Conservation (phyloP, 1,140 invertebrate species). For the Galendromus occidentalis region DNA sequence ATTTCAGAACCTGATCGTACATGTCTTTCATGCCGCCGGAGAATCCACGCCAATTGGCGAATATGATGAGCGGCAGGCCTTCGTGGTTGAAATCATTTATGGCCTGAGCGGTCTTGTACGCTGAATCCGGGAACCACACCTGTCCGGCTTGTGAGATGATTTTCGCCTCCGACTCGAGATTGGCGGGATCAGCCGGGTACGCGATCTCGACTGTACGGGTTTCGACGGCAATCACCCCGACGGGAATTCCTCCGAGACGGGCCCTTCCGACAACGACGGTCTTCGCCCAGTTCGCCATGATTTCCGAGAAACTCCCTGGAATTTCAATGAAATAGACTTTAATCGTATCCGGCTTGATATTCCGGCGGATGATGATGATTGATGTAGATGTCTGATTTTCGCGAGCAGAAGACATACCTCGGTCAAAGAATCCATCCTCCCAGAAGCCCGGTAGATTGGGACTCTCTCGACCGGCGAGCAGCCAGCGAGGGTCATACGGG, state of each 20-base stretch:
- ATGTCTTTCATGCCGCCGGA: slow-evolving; percentile 99
- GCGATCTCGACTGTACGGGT: slow-evolving; percentile 84
- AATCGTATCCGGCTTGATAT: neutral
- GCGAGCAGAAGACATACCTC: slow-evolving; percentile 34
- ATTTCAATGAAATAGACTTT: neutral
- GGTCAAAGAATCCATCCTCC: slow-evolving; percentile 82
- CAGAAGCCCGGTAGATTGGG: slow-evolving; percentile 34
- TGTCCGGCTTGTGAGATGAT: slow-evolving; percentile 67
- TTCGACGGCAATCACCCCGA: slow-evolving; percentile 90
- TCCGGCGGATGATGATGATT: neutral
- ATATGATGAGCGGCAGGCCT: slow-evolving; percentile 85
- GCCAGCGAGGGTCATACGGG: slow-evolving; percentile 79
- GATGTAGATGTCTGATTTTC: neutral
- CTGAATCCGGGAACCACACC: slow-evolving; percentile 98
- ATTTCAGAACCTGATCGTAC: slow-evolving; percentile 97
- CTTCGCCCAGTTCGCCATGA: slow-evolving; percentile 90
- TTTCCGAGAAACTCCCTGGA: slow-evolving; percentile 51
- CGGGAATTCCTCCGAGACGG: slow-evolving; percentile 81
- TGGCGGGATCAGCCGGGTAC: slow-evolving; percentile 93
- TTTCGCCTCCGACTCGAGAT: slow-evolving; percentile 90
- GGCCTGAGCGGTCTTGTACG: slow-evolving; percentile 88
- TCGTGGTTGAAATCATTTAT: slow-evolving; percentile 91
- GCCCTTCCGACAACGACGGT: slow-evolving; percentile 80
- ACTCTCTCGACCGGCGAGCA: slow-evolving; percentile 54
- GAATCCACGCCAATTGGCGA: slow-evolving; percentile 99